Conservation (phyloP, 2,888 invertebrate genomes). For the Balanococcus diminutus region DNA sequence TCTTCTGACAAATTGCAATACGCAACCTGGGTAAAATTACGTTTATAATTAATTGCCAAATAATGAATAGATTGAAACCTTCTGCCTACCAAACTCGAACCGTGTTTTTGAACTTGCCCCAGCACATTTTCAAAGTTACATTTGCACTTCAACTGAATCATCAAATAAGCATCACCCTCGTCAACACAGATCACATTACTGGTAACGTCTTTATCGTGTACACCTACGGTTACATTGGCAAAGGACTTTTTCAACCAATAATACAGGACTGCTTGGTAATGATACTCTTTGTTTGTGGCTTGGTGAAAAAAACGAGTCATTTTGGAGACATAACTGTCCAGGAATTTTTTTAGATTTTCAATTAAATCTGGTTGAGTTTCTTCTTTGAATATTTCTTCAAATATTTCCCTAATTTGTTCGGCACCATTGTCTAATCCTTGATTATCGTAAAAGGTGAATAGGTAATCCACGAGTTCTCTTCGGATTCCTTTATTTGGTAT, state of each 20-base stretch:
- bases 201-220: background rate
- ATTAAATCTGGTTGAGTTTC: background rate
- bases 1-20: background rate
- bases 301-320: background rate
- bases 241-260: background rate
- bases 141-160: background rate
- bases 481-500: background rate
- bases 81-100: background rate
- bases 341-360: background rate
- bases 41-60: background rate
- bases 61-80: background rate
- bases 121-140: background rate
- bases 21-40: slow-evolving; percentile 6
- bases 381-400: background rate
- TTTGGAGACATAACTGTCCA: background rate
- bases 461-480: background rate
- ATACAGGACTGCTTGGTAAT: background rate
- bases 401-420: background rate
- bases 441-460: background rate
- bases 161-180: background rate
- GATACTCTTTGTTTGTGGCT: background rate
- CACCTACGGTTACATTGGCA: background rate
- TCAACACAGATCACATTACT: background rate
- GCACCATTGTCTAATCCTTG: background rate
- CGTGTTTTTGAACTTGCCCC: background rate